phyloP scores from a whole-genome alignment of 2,797 vertebrate genomes.

The Trematomus bernacchii region DNA sequence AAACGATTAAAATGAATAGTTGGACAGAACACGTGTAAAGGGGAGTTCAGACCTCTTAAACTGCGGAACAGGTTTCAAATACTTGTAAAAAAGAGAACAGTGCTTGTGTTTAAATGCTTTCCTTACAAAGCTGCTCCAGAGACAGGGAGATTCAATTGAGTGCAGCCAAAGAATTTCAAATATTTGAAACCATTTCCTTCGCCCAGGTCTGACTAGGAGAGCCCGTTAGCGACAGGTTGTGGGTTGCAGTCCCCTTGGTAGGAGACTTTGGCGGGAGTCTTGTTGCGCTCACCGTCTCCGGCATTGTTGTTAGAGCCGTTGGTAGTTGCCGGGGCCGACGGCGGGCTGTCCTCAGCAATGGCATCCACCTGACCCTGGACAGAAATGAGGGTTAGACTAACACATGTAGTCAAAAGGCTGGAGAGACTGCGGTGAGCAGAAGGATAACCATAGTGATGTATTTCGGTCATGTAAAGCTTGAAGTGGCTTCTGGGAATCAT shows the following conservation, averaged over 20 bases:
- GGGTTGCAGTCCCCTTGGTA: slow-evolving; percentile 86
- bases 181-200: slow-evolving; percentile 71
- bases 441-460: no score
- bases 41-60: slow-evolving; percentile 53
- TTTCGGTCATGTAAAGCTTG: no score
- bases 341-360: slow-evolving; percentile 91
- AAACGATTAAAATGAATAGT: slow-evolving; percentile 90
- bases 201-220: slow-evolving; percentile 88
- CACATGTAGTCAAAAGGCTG: no score
- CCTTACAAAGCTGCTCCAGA: slow-evolving; percentile 44
- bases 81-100: slow-evolving; percentile 66
- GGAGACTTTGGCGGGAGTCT: slow-evolving; percentile 78
- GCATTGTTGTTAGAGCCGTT: slow-evolving; percentile 86
- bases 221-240: slow-evolving; percentile 92
- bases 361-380: slow-evolving; percentile 84
- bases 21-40: slow-evolving; percentile 86
- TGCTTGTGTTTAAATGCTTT: slow-evolving; percentile 70
- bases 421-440: no score
- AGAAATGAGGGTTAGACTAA: slow-evolving; percentile 5
- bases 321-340: slow-evolving; percentile 82
- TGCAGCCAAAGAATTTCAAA: slow-evolving; percentile 67
- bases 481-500: no score
- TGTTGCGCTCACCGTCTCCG: slow-evolving; percentile 35
- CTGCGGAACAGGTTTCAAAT: slow-evolving; percentile 71
- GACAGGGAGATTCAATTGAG: slow-evolving; percentile 47